These are phyloP conservation scores for Agrypnia vestita DNA, from an alignment of 1,140 invertebrate genomes.

Conservation along the genomic window DNA sequence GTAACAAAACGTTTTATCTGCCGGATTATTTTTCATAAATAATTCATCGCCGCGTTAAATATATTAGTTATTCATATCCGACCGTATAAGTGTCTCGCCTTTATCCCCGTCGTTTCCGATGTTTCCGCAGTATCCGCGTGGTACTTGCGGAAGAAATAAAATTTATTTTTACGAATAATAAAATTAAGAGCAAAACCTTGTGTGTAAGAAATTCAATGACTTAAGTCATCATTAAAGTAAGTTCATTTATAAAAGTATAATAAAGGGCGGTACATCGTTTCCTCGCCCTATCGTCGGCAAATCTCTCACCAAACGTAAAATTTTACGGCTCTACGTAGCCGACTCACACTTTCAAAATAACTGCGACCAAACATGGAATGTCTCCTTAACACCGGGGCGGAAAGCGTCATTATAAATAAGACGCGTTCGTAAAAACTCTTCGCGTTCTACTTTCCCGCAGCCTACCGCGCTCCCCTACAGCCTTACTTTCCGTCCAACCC, in stretches of 20 bases:
- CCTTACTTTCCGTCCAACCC: conserved; percentile 4
- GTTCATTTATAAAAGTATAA: conserved; percentile 44
- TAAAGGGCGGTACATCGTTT: conserved; percentile 34
- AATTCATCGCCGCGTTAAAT: no score
- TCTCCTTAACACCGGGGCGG: conserved; percentile 41
- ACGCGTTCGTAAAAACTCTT: conserved; percentile 43
- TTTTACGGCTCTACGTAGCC: conserved; percentile 36
- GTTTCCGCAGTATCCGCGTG: no score
- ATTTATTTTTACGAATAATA: background rate
- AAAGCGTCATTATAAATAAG: conserved; percentile 49
- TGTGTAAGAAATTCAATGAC: conserved; percentile 15
- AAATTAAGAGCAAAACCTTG: conserved; percentile 33
- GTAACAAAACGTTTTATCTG: conserved; percentile 2
- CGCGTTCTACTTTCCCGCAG: background rate
- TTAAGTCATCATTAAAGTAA: conserved; percentile 40
- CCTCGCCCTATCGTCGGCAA: conserved; percentile 43
- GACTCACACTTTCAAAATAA: conserved; percentile 52
- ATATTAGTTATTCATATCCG: no score
- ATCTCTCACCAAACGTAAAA: conserved; percentile 49
- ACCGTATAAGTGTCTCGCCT: no score
- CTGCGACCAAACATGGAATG: conserved; percentile 58
- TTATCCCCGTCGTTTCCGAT: no score
- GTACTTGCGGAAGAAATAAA: no score
- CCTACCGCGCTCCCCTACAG: background rate
- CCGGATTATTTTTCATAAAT: background rate